Percentiles rank a stretch among this genome's conserved stretches.
phyloP scores from a whole-genome alignment of 2,113 vertebrate genomes.

The Dicrurus megarhynchus region DNA sequence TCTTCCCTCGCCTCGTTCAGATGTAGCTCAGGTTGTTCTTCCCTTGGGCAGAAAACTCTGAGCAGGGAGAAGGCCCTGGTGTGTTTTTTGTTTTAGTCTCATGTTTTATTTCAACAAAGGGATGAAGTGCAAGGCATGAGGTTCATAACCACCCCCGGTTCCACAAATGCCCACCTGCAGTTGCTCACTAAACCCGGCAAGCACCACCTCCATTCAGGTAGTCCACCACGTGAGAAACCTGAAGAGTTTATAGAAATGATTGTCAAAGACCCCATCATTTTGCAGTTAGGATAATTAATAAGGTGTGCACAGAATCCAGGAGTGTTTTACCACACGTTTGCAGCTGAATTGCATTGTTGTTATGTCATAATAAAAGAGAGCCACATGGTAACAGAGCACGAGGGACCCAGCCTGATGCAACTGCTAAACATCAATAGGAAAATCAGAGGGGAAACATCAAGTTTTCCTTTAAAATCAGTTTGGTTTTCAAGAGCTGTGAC shows the following conservation, averaged over 20 bases:
- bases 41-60: background rate
- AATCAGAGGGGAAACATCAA: slow-evolving; percentile 23
- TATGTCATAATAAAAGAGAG: slow-evolving; percentile 46
- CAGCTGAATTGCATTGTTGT: slow-evolving; percentile 52
- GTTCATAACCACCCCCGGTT: background rate
- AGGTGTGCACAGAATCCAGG: slow-evolving; percentile 40
- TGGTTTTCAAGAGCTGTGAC: slow-evolving; percentile 37
- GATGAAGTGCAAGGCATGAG: accelerated
- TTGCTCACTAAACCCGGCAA: background rate
- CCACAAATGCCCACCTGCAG: background rate
- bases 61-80: background rate
- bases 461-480: slow-evolving; percentile 19
- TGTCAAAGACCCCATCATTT: slow-evolving; percentile 63
- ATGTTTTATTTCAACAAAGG: background rate
- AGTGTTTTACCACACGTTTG: slow-evolving; percentile 47
- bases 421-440: background rate
- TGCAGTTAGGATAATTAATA: slow-evolving; percentile 65
- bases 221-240: slow-evolving; percentile 29
- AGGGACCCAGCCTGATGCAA: slow-evolving; percentile 19
- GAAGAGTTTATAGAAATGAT: slow-evolving; percentile 21
- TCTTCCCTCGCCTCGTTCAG: accelerated
- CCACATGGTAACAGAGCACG: slow-evolving; percentile 28
- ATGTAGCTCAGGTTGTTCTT: accelerated
- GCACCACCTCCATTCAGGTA: slow-evolving; percentile 22
- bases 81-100: background rate